Percentiles rank a stretch among this genome's conserved stretches.
phyloP scores from a whole-genome alignment of 2,797 vertebrate genomes.

The Enteromius paludinosus region DNA sequence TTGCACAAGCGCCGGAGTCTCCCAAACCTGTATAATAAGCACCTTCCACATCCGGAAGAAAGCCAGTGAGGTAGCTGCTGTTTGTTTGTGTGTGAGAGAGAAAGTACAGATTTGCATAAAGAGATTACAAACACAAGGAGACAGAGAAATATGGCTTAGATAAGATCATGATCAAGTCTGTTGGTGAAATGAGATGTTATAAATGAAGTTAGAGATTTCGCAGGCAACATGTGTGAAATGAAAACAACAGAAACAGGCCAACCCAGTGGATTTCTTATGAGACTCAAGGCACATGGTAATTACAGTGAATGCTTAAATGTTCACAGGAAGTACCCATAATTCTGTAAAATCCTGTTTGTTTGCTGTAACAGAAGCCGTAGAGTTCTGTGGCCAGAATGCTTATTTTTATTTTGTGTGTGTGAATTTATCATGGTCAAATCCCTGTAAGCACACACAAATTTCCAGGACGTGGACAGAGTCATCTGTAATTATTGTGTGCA shows the following conservation, averaged over 20 bases:
- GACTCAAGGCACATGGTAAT: neutral
- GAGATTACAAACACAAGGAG: slow-evolving; percentile 27
- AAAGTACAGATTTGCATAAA: slow-evolving; percentile 29
- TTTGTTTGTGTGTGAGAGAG: neutral
- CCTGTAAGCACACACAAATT: neutral
- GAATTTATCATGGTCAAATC: neutral
- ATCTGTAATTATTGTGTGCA: neutral
- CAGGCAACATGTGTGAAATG: slow-evolving; percentile 18
- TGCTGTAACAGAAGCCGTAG: neutral
- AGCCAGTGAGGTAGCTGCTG: slow-evolving; percentile 1
- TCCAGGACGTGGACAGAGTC: neutral
- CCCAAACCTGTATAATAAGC: slow-evolving; percentile 38
- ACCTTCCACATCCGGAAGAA: slow-evolving; percentile 30
- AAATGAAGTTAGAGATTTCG: slow-evolving; percentile 23
- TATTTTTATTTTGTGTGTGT: neutral
- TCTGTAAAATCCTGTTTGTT: slow-evolving; percentile 35
- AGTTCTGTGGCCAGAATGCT: neutral
- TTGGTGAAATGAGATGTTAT: slow-evolving; percentile 19
- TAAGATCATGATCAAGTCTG: slow-evolving; percentile 35
- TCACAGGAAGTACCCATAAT: slow-evolving; percentile 14
- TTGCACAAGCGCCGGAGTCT: slow-evolving; percentile 19
- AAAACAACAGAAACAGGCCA: slow-evolving; percentile 4
- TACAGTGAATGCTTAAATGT: slow-evolving; percentile 21
- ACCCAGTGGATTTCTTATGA: slow-evolving; percentile 3
- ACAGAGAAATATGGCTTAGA: slow-evolving; percentile 20